Conservation (phyloP, 2,888 invertebrate species). For the Tipula unca region DNA sequence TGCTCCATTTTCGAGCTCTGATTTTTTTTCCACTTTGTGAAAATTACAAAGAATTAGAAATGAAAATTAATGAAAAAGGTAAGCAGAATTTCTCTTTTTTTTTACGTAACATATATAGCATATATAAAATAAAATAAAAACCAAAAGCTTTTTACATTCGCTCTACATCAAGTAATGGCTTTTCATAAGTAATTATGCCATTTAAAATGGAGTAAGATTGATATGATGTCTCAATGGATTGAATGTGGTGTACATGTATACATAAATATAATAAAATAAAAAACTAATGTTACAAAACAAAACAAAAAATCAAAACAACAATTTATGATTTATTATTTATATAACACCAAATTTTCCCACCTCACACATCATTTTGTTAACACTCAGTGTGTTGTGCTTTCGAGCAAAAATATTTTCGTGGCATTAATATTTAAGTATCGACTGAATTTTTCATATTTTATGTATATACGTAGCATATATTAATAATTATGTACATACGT, state of each 20-base stretch:
- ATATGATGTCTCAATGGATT: neutral
- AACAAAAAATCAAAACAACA: neutral
- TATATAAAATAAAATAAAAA: neutral
- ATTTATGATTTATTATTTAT: constrained; percentile 14
- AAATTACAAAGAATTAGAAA: constrained; percentile 8
- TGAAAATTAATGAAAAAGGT: neutral
- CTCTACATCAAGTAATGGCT: neutral
- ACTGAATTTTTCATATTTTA: neutral
- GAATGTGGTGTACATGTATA: neutral
- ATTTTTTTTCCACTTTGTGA: neutral
- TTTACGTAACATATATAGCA: neutral
- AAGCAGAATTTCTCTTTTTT: neutral
- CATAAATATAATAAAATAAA: neutral
- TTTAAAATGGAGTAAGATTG: constrained; percentile 14
- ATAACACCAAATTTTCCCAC: neutral
- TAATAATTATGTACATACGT: neutral
- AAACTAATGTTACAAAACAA: neutral
- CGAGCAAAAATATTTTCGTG: neutral
- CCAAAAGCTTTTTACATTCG: neutral
- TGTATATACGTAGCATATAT: neutral
- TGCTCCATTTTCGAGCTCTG: neutral
- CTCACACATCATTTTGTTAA: neutral
- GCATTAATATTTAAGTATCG: neutral
- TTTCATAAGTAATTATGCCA: constrained; percentile 3
- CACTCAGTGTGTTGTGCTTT: neutral